Percentiles rank a stretch among this genome's conserved stretches.
phyloP scores from a whole-genome alignment of 1,140 invertebrate genomes.

The Drosophila baimaii region DNA sequence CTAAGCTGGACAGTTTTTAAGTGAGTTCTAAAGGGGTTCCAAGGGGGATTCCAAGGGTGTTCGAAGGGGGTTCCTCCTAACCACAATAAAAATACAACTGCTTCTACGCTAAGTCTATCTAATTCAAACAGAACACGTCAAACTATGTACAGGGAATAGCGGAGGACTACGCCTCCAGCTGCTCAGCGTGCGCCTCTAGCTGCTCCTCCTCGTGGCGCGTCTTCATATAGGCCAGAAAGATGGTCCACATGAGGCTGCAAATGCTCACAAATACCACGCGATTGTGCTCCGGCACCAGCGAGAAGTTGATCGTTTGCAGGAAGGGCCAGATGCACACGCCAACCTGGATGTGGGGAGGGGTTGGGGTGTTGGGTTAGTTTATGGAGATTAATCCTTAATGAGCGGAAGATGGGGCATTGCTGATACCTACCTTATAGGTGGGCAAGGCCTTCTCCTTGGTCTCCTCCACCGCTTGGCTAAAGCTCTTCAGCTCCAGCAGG shows the following conservation, averaged over 20 bases:
- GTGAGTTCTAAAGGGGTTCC: too few relatives aligned
- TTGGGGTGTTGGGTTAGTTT: too few relatives aligned
- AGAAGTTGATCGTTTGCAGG: conserved; percentile 93
- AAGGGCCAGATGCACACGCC: conserved; percentile 92
- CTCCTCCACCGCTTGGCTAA: conserved; percentile 88
- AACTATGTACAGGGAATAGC: conserved; percentile 19
- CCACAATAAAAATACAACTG: conserved; percentile 4
- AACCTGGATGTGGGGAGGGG: conserved; percentile 86
- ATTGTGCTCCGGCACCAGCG: conserved; percentile 90
- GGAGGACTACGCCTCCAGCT: neutral
- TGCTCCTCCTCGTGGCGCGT: conserved; percentile 28
- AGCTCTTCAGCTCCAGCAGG: conserved; percentile 89
- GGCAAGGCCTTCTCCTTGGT: conserved; percentile 91
- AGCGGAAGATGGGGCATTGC: neutral
- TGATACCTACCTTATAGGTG: conserved; percentile 90
- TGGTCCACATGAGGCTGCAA: conserved; percentile 93
- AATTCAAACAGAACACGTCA: conserved; percentile 37
- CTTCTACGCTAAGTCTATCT: conserved; percentile 51
- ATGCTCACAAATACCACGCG: conserved; percentile 92
- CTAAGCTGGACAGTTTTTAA: neutral
- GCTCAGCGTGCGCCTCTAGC: conserved; percentile 2
- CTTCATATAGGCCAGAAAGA: conserved; percentile 94
- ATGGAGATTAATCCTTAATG: conserved; percentile 16
- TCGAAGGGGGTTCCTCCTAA: too few relatives aligned
- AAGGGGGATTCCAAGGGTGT: too few relatives aligned